Conservation (phyloP, 2,797 vertebrate species). For the Lithobates sylvaticus region DNA sequence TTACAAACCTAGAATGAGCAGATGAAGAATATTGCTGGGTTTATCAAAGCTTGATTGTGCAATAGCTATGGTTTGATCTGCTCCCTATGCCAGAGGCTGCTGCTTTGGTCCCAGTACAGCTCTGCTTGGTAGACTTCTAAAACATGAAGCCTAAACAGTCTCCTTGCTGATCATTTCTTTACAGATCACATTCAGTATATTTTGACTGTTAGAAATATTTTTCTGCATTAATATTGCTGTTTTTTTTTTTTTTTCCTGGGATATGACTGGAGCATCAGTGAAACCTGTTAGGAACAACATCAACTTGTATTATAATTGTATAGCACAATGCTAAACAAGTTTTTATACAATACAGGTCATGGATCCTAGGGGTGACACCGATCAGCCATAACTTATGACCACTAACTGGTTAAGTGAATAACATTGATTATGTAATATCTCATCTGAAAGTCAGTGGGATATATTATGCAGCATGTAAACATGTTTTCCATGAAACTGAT, state of each 20-base stretch:
- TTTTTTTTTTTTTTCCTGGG: too few relatives aligned
- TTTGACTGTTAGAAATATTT: neutral
- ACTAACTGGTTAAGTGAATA: too few relatives aligned
- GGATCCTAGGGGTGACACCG: too few relatives aligned
- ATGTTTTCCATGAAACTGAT: too few relatives aligned
- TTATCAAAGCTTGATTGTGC: neutral
- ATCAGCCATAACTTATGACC: too few relatives aligned
- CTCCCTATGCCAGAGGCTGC: neutral
- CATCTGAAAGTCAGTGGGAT: too few relatives aligned
- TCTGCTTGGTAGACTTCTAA: neutral
- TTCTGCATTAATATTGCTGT: neutral
- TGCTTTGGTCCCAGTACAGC: neutral
- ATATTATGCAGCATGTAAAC: too few relatives aligned
- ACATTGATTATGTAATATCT: too few relatives aligned
- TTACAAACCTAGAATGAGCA: neutral
- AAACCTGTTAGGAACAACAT: neutral
- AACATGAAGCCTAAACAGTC: neutral
- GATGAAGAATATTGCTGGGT: neutral
- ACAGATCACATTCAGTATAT: neutral
- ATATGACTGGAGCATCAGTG: too few relatives aligned
- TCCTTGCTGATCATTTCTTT: neutral
- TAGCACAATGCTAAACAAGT: neutral
- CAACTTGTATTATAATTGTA: neutral
- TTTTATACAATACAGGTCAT: too few relatives aligned
- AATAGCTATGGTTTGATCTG: neutral